phyloP scores from a whole-genome alignment of 2,888 invertebrate species.

The Candidula unifasciata region DNA sequence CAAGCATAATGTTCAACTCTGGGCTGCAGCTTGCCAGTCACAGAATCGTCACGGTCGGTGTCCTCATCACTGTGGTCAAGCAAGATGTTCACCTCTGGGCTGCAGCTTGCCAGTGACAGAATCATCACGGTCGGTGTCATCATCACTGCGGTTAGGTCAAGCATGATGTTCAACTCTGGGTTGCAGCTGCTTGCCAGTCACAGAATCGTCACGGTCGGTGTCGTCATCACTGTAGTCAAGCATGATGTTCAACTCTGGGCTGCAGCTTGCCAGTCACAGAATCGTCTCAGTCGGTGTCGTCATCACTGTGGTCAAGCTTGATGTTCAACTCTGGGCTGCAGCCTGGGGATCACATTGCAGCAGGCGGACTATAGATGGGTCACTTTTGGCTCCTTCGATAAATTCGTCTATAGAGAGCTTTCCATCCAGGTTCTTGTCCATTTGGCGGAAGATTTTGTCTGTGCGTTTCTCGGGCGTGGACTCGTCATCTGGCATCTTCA shows the following conservation, averaged over 20 bases:
- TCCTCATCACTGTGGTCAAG: background rate
- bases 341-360: conserved; percentile 93
- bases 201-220: background rate
- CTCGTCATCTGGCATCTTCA: conserved; percentile 99
- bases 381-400: conserved; percentile 98
- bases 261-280: background rate
- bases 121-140: background rate
- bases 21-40: conserved; percentile 79
- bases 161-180: conserved; percentile 57
- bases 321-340: conserved; percentile 59
- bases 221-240: too few species aligned
- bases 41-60: background rate
- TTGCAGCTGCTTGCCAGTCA: conserved; percentile 53
- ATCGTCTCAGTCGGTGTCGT: background rate
- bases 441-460: conserved; percentile 99
- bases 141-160: too few species aligned
- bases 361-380: conserved; percentile 97
- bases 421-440: conserved; percentile 98
- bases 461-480: conserved; percentile 98
- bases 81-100: conserved; percentile 58
- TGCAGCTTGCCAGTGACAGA: conserved; percentile 86
- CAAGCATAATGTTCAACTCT: conserved; percentile 55
- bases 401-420: conserved; percentile 97
- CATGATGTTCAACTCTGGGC: background rate
- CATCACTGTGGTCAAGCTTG: background rate